These are phyloP conservation scores for Proisotoma minuta DNA, from an alignment of 2,888 invertebrate species.

Conservation along the genomic window DNA sequence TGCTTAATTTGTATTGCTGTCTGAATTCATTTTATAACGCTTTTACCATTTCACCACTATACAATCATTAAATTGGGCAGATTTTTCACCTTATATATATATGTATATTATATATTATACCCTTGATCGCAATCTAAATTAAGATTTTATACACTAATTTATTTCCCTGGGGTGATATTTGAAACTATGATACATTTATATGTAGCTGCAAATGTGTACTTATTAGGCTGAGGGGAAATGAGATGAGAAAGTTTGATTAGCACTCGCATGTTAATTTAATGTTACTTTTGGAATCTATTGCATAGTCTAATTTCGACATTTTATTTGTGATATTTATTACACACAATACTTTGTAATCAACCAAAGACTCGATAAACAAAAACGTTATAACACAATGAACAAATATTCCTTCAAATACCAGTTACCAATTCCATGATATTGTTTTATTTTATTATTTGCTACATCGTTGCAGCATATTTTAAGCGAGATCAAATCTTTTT, in stretches of 20 bases:
- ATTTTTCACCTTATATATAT: too few species aligned
- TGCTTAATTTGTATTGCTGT: conserved; percentile 14
- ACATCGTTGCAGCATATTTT: conserved; percentile 9
- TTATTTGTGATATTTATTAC: conserved; percentile 28
- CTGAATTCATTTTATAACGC: conserved; percentile 4
- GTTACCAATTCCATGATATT: conserved; percentile 10
- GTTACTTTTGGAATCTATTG: conserved; percentile 25
- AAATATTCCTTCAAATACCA: conserved; percentile 12
- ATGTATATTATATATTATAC: too few species aligned
- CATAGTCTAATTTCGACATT: conserved; percentile 18
- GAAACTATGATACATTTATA: too few species aligned
- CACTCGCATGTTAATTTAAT: conserved; percentile 40
- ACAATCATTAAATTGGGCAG: too few species aligned
- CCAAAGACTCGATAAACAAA: conserved; percentile 8
- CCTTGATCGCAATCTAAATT: too few species aligned
- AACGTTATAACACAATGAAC: conserved; percentile 6
- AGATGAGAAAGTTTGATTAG: conserved; percentile 45
- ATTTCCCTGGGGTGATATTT: too few species aligned
- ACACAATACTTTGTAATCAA: conserved; percentile 6
- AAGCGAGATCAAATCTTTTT: too few species aligned
- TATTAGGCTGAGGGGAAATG: too few species aligned
- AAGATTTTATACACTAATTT: too few species aligned
- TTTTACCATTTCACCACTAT: neutral
- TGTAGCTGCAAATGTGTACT: too few species aligned
- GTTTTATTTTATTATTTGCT: conserved; percentile 8